Percentiles rank a stretch among this genome's conserved stretches.
Conservation (phyloP, 2,113 vertebrate species). For the Percopsis transmontana region DNA sequence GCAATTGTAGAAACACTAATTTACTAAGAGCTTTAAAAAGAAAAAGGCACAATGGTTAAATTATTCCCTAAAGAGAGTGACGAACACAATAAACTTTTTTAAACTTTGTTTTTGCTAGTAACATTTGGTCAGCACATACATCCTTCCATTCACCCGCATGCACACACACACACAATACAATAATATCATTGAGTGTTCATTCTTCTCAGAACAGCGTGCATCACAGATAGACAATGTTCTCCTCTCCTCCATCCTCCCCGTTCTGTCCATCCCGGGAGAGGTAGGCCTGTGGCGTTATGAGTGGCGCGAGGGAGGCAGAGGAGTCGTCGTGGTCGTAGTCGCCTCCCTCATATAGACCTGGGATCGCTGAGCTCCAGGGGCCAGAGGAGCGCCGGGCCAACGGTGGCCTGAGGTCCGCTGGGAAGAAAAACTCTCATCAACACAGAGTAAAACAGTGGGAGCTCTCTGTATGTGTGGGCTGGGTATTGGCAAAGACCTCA, state of each 20-base stretch:
- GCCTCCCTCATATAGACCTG: conserved; percentile 41
- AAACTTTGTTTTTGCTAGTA: not conserved
- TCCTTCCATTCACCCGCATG: not conserved
- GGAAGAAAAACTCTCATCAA: conserved; percentile 14
- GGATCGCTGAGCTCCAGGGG: conserved; percentile 60
- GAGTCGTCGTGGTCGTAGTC: conserved; percentile 52
- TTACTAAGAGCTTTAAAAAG: conserved; percentile 25
- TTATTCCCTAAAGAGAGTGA: conserved; percentile 23
- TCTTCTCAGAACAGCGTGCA: not conserved
- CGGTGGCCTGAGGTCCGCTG: conserved; percentile 45
- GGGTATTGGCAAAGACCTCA: too few species aligned
- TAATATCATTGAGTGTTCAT: not conserved
- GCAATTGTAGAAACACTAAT: conserved; percentile 26
- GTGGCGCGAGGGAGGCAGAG: conserved; percentile 61
- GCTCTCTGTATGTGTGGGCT: too few species aligned
- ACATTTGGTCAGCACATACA: not conserved
- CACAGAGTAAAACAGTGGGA: not conserved
- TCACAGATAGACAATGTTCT: conserved; percentile 76
- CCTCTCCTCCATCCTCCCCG: conserved; percentile 66
- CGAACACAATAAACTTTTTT: conserved; percentile 5
- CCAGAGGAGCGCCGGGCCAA: conserved; percentile 34
- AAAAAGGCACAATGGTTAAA: conserved; percentile 62
- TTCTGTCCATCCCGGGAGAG: conserved; percentile 68
- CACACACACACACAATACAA: conserved; percentile 2
- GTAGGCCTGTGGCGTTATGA: conserved; percentile 65